phyloP scores from a whole-genome alignment of 2,888 invertebrate species.

The Torymus auratus region DNA sequence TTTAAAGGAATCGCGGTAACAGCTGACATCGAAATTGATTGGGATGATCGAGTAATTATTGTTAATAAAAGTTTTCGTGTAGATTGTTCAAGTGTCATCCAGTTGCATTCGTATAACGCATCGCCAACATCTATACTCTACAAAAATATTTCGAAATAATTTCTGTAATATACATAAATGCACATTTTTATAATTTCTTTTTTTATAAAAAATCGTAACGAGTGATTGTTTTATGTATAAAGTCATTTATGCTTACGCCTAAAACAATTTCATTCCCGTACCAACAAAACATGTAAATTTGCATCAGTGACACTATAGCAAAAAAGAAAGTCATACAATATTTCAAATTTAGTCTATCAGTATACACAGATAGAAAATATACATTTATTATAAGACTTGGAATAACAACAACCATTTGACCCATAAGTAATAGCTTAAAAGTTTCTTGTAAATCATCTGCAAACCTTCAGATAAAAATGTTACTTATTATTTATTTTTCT shows the following conservation, averaged over 20 bases:
- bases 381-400: conserved; percentile 42
- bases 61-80: conserved; percentile 29
- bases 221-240: too few species aligned
- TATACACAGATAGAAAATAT: conserved; percentile 29
- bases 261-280: conserved; percentile 43
- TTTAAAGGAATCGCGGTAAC: conserved; percentile 16
- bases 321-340: conserved; percentile 36
- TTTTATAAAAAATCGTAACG: too few species aligned
- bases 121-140: conserved; percentile 36
- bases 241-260: conserved; percentile 11
- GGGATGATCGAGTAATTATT: conserved; percentile 34
- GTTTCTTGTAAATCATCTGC: conserved; percentile 28
- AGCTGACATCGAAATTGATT: conserved; percentile 17
- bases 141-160: not conserved
- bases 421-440: conserved; percentile 26
- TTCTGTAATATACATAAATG: too few species aligned
- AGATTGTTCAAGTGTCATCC: conserved; percentile 11
- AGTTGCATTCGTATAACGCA: conserved; percentile 32
- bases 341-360: conserved; percentile 21
- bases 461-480: conserved; percentile 23
- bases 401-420: conserved; percentile 23
- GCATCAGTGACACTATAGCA: conserved; percentile 17
- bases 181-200: too few species aligned
- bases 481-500: not conserved
- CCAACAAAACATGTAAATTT: conserved; percentile 50